A percentile compares a stretch with the other conserved stretches of the same genome.
These are phyloP conservation scores for Capricornis sumatraensis DNA, from an alignment of 2,113 vertebrate species.

Conservation along the genomic window DNA sequence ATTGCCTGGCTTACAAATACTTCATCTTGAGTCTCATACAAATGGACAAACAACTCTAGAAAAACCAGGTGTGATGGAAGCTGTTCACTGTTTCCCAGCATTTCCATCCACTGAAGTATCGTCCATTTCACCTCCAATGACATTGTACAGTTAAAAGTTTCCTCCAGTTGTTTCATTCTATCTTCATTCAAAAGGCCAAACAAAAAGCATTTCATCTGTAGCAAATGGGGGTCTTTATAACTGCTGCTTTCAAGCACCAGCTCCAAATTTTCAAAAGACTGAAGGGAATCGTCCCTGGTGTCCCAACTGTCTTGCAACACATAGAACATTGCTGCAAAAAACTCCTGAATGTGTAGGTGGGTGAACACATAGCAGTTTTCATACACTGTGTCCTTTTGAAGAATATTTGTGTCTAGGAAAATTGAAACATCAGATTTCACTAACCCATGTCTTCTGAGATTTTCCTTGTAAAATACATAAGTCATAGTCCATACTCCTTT, in stretches of 20 bases:
- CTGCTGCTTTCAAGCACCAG: conserved; percentile 55
- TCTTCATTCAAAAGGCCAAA: conserved; percentile 67
- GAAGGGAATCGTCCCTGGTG: neutral
- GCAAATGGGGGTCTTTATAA: conserved; percentile 5
- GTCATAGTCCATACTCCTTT: conserved; percentile 51
- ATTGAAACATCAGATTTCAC: neutral
- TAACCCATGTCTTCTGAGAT: conserved; percentile 52
- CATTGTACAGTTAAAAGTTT: conserved; percentile 31
- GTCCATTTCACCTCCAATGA: conserved; percentile 18
- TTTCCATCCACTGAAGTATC: conserved; percentile 46
- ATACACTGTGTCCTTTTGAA: conserved; percentile 57
- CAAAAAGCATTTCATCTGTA: conserved; percentile 55
- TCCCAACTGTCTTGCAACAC: conserved; percentile 12
- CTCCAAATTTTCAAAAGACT: conserved; percentile 27
- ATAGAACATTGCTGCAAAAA: conserved; percentile 73
- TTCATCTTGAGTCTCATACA: conserved; percentile 68
- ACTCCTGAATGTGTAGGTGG: conserved; percentile 74
- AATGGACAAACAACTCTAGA: conserved; percentile 51
- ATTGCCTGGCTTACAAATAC: conserved; percentile 51
- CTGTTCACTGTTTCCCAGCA: neutral
- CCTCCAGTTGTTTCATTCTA: conserved; percentile 27
- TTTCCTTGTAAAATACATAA: conserved; percentile 53
- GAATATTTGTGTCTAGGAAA: conserved; percentile 60
- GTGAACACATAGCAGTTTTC: conserved; percentile 69
- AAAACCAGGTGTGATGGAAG: neutral